Evolutionary conservation across 2,888 invertebrate genomes (phyloP), one percentile per base, ranked within the genome.

Genomic region (Drosophila algonquin): DNA sequence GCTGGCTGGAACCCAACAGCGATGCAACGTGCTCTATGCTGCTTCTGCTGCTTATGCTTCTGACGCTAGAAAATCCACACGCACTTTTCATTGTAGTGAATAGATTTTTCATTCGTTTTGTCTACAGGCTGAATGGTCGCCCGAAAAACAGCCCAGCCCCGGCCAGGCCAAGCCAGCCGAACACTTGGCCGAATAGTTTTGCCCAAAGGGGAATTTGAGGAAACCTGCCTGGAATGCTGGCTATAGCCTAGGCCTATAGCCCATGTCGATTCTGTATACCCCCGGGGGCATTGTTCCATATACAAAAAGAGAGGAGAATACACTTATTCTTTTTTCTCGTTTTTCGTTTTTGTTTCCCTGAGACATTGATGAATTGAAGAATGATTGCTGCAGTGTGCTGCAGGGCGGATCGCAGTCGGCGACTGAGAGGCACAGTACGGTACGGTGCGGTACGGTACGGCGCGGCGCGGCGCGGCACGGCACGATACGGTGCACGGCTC

Each of bases 341-440:
- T 52, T 21, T 47, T 63, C 55, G 48, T 54, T 74, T 61, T 61
- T 71, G 59, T 58, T 60, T 62, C 18, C 35, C 35, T 35, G 71
- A 57, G 87, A 89, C 87, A 89, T 87, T 87, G 89, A 87, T 87
- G 89, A 89, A 87, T 87, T 85, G 87, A 85, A 78, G 80, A 81
- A 87, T 82, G 89, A 89, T 85, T 80, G 88, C 73, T 30, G 30
- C 77, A 81, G 80, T 48, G 54, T 77, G 82, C 82, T 77, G 76
- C 64, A 74, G 77, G 82, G 81, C 65, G 61, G 59, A 73, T 74
- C 62, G n/a, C 52, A 32, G 48, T 32, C 56, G 58, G 53, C n/a
- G n/a, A 40, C 40, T 40, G 40, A 40, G 59, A 47, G 46, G 35
- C 30, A 32, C 16, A 3, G 52, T 48, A 52, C 45, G 54, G 48